These are phyloP conservation scores for Squalus acanthias DNA, from an alignment of 2,797 vertebrate genomes.

Conservation along the genomic window DNA sequence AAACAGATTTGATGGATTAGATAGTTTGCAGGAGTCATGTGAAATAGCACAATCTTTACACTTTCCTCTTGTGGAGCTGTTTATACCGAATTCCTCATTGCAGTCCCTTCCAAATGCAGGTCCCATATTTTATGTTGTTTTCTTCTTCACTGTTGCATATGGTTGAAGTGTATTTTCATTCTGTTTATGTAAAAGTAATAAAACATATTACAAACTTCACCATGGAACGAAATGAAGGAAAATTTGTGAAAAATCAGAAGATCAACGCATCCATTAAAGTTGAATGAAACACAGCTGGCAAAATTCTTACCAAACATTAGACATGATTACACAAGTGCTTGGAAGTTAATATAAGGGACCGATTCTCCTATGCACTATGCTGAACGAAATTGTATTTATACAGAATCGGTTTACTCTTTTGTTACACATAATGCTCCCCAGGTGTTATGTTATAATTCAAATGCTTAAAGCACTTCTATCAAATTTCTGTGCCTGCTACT, in stretches of 20 bases:
- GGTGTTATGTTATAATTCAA: background rate
- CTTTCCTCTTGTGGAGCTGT: background rate
- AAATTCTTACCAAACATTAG: background rate
- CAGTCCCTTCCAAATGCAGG: too few species aligned
- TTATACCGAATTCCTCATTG: background rate
- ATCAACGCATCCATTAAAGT: background rate
- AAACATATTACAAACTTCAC: background rate
- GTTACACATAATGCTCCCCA: too few species aligned
- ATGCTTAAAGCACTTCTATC: background rate
- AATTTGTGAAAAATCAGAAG: background rate
- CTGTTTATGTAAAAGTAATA: background rate
- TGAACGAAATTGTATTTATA: too few species aligned
- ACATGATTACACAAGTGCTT: background rate
- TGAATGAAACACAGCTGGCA: background rate
- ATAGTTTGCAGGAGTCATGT: background rate
- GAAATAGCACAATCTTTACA: background rate
- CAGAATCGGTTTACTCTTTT: too few species aligned
- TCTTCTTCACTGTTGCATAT: background rate
- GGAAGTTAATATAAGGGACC: background rate
- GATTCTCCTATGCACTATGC: too few species aligned
- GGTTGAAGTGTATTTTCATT: background rate
- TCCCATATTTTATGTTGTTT: too few species aligned
- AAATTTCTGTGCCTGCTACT: background rate
- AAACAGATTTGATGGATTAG: background rate
- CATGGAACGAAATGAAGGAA: background rate